phyloP scores from a whole-genome alignment of 2,888 invertebrate genomes.

The Odontocerum albicorne region DNA sequence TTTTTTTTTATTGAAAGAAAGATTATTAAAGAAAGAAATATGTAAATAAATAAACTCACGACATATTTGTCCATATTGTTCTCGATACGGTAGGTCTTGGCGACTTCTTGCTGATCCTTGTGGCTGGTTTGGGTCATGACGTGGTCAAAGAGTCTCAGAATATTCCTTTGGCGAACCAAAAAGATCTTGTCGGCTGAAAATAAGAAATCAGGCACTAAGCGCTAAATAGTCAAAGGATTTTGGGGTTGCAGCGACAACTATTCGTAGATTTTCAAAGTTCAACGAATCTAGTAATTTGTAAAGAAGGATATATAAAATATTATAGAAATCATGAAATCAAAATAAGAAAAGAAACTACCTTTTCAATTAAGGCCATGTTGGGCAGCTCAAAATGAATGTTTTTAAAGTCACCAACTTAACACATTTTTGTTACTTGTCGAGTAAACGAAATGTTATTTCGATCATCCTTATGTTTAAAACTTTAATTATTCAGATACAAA shows the following conservation, averaged over 20 bases:
- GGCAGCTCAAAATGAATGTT: no score
- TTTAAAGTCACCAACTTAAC: no score
- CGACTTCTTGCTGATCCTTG: conserved; percentile 15
- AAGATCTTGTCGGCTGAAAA: conserved; percentile 15
- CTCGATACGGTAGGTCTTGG: conserved; percentile 12
- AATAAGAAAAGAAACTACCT: not conserved
- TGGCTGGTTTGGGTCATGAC: conserved; percentile 5
- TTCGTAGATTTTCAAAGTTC: not conserved
- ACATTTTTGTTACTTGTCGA: no score
- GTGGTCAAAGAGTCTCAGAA: conserved; percentile 13
- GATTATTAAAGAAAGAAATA: not conserved
- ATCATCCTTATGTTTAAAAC: no score
- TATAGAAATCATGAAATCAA: not conserved
- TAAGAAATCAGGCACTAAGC: no score
- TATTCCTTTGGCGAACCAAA: conserved; percentile 10
- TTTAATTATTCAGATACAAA: no score
- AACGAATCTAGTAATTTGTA: no score
- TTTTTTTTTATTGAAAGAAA: no score
- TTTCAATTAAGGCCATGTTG: no score
- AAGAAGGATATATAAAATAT: not conserved
- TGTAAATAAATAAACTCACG: conserved; percentile 6
- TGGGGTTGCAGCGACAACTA: no score
- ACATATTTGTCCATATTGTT: conserved; percentile 12
- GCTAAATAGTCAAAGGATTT: no score
- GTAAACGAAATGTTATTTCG: no score